Evolutionary conservation across 2,113 vertebrate genomes (phyloP).

Genomic region (Ammodramus savannarum): DNA sequence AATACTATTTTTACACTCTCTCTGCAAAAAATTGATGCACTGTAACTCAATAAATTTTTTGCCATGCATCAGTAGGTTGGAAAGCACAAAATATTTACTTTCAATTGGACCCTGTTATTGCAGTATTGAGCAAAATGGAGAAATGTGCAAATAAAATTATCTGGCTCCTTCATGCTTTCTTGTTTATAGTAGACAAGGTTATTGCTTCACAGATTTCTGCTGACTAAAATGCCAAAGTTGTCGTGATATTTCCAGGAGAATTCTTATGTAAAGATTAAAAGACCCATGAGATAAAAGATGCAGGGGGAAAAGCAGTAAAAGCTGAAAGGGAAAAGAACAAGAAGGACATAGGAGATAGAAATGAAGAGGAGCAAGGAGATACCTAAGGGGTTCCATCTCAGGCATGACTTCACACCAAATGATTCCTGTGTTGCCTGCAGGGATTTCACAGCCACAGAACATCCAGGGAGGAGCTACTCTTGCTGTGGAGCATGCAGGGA

Average conservation of each 20-base stretch:
- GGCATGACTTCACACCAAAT: neutral
- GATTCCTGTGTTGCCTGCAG: neutral
- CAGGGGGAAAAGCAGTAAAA: neutral
- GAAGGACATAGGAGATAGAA: neutral
- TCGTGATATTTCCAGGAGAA: neutral
- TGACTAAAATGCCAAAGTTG: slow-evolving; percentile 37
- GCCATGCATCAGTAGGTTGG: neutral
- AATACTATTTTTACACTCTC: neutral
- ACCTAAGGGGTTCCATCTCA: neutral
- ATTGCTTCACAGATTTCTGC: slow-evolving; percentile 28
- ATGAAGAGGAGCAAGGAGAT: neutral
- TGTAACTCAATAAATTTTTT: neutral
- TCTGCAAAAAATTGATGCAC: neutral
- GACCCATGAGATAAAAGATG: neutral
- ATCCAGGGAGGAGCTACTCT: neutral
- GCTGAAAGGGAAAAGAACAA: neutral
- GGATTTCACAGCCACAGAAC: neutral
- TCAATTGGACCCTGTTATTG: neutral
- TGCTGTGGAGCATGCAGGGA: neutral
- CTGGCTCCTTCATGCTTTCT: neutral
- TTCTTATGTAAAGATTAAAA: neutral
- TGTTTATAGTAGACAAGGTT: neutral
- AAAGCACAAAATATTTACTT: neutral
- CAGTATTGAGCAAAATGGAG: neutral
- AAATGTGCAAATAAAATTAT: neutral